These are phyloP conservation scores for Drosophila prolongata DNA, from an alignment of 2,888 invertebrate species.

Conservation along the genomic window DNA sequence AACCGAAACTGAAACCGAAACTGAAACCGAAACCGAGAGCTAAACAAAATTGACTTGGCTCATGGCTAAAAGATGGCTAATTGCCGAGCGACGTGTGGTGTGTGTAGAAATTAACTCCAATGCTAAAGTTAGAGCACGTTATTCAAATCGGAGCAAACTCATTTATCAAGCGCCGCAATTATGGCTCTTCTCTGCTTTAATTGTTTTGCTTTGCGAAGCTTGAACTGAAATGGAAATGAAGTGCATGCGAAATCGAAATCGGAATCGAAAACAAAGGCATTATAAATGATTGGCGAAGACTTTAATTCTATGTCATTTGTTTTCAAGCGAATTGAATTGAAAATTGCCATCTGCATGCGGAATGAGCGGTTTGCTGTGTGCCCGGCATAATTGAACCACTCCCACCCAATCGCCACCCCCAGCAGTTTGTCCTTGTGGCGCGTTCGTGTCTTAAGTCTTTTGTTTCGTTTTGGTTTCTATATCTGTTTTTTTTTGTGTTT, in stretches of 20 bases:
- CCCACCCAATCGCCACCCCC: slow-evolving; percentile 18
- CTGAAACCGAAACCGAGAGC: slow-evolving; percentile 12
- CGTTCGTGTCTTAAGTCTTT: slow-evolving; percentile 74
- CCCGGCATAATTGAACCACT: slow-evolving; percentile 25
- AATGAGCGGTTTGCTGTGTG: slow-evolving; percentile 11
- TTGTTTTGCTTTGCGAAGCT: slow-evolving; percentile 2
- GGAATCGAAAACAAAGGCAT: slow-evolving; percentile 10
- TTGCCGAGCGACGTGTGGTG: slow-evolving; percentile 54
- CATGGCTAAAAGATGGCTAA: slow-evolving; percentile 71
- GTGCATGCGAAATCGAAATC: neutral
- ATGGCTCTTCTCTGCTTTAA: slow-evolving; percentile 33
- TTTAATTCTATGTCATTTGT: slow-evolving; percentile 30
- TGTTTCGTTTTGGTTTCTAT: slow-evolving; percentile 53
- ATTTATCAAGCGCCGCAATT: slow-evolving; percentile 62
- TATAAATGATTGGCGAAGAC: slow-evolving; percentile 14
- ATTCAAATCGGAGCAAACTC: slow-evolving; percentile 74
- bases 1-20: slow-evolving; percentile 16
- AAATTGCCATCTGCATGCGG: slow-evolving; percentile 25
- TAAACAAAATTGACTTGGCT: slow-evolving; percentile 42
- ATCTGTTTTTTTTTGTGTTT: slow-evolving; percentile 36
- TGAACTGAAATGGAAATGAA: neutral
- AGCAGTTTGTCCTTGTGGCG: slow-evolving; percentile 51
- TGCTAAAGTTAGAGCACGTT: slow-evolving; percentile 63
- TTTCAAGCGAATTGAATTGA: slow-evolving; percentile 13
- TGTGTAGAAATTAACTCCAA: slow-evolving; percentile 67